Evolutionary conservation across 2,888 invertebrate genomes (phyloP), one percentile per base, ranked within the genome.

Genomic region (Aphrophora alni): DNA sequence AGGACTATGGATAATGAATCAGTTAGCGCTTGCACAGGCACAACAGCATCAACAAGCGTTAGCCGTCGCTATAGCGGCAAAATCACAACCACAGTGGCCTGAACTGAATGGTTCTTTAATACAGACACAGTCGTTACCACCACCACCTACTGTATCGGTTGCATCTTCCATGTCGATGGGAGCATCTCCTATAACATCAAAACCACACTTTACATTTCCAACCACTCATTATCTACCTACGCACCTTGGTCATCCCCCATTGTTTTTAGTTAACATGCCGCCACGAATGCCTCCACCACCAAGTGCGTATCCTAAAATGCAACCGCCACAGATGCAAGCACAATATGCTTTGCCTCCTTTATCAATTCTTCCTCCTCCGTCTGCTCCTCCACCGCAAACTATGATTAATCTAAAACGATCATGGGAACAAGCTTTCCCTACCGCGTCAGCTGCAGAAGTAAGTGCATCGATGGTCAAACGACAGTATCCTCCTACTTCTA

Each of bases 401-500:
- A 70, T 89, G 12, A 86, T 89, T 82, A 88, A 88, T 1, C 90
- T 93, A 82, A 95, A 95, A 87, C 90, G 95, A 1, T 91, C 91
- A 0, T 95, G 94, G 89, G 94, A 94, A 69, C 92, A 92, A 85
- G 94, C 94, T 0, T 95, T 95, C 85, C 90, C 92, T 0, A 51
- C 70, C 14, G 80, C 71, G n/a, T 76, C 82, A 0, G 80, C 76
- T 68, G 77, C 80, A 12, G 81, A 81, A 33, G 75, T 75, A 25
- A 74, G 70, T 71, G 33, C 77, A 73, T 33, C 59, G 74, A 24
- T 80, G 59, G 85, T 85, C 82, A 86, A 87, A 86, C 85, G 86
- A 84, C 85, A 85, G 85, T 86, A 86, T 85, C 85, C 85, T 82
- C 85, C 85, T 82, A 84, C 81, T 25, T 77, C 78, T 79, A 84